Evolutionary conservation across 2,113 vertebrate species (phyloP).

Genomic region (Oreochromis spilurus): DNA sequence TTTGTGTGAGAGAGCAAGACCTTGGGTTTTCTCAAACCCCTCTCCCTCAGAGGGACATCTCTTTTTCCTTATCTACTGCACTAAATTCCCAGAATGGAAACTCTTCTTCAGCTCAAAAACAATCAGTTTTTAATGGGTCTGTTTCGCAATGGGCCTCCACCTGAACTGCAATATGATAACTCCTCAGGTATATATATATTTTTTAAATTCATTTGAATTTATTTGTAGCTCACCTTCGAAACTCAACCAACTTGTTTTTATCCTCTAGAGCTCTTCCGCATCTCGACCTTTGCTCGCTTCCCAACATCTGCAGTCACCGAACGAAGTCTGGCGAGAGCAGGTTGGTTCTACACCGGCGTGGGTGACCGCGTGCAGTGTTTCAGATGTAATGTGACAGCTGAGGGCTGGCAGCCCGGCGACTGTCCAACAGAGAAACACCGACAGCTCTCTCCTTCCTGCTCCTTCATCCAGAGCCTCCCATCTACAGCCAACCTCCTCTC

Average conservation of each 20-base stretch:
- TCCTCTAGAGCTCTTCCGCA: constrained; percentile 86
- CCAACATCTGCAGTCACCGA: constrained; percentile 78
- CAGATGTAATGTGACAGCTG: constrained; percentile 83
- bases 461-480: constrained; percentile 81
- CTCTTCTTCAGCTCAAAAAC: constrained; percentile 75
- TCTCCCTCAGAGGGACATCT: constrained; percentile 84
- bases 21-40: constrained; percentile 76
- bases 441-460: constrained; percentile 83
- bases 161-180: constrained; percentile 86
- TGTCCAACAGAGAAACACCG: constrained; percentile 86
- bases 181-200: constrained; percentile 70
- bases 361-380: constrained; percentile 92
- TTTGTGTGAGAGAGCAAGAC: constrained; percentile 5
- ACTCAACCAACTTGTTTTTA: not conserved
- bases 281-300: constrained; percentile 89
- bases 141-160: constrained; percentile 71
- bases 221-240: not conserved
- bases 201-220: rapidly evolving
- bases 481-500: constrained; percentile 73
- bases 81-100: constrained; percentile 74
- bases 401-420: constrained; percentile 90
- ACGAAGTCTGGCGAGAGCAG: constrained; percentile 88
- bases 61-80: constrained; percentile 31
- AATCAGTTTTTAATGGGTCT: constrained; percentile 74
- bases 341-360: constrained; percentile 90